phyloP scores from a whole-genome alignment of 2,888 invertebrate genomes.

The Alviniconcha strummeri region DNA sequence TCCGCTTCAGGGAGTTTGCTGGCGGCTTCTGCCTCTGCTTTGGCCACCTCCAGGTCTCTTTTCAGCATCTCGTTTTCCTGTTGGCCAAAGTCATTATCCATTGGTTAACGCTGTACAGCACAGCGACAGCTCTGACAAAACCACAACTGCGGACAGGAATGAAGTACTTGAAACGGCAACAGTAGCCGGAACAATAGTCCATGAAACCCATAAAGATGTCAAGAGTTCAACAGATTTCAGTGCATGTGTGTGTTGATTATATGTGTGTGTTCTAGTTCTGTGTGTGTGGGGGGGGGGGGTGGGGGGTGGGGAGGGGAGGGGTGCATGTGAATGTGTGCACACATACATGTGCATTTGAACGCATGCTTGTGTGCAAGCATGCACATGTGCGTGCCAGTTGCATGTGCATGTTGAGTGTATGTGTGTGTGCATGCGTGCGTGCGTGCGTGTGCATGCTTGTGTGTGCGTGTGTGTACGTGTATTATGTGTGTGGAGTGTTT shows the following conservation, averaged over 20 bases:
- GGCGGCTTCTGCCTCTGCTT: slow-evolving; percentile 77
- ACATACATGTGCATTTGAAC: neutral
- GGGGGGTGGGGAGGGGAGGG: neutral
- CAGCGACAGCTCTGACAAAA: neutral
- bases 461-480: neutral
- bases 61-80: slow-evolving; percentile 77
- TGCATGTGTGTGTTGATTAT: no score
- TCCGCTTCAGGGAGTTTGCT: slow-evolving; percentile 71
- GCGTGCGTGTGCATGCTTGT: neutral
- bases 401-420: neutral
- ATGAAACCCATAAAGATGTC: no score
- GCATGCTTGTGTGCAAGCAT: neutral
- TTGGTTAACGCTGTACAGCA: neutral
- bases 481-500: neutral
- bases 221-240: no score
- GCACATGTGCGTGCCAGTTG: neutral
- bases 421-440: neutral
- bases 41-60: slow-evolving; percentile 74
- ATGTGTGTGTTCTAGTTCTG: neutral
- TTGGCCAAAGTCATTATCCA: slow-evolving; percentile 33
- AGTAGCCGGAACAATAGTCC: no score
- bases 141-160: no score
- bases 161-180: no score
- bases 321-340: neutral
- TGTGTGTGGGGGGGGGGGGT: neutral